Conservation (phyloP, 2,888 invertebrate species). For the Ischnus inquisitorius region DNA sequence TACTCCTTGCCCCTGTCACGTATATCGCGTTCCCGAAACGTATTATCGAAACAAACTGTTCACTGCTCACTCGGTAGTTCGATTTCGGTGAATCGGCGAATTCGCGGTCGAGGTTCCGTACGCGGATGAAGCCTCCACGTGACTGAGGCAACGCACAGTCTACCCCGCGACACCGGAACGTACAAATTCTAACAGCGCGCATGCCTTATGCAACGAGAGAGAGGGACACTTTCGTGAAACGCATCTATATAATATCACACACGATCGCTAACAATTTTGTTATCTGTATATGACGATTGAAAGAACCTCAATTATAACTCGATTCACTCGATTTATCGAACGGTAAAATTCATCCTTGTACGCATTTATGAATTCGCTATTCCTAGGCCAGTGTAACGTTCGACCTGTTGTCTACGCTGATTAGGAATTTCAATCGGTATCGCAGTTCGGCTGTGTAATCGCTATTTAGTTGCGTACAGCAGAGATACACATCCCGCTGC, state of each 20-base stretch:
- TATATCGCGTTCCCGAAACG: not conserved
- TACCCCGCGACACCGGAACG: slow-evolving; percentile 72
- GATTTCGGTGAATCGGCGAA: slow-evolving; percentile 7
- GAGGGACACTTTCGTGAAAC: slow-evolving; percentile 20
- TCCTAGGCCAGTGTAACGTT: no score
- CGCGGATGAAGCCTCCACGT: slow-evolving; percentile 80
- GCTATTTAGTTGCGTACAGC: no score
- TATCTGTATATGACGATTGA: not conserved
- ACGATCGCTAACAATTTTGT: not conserved
- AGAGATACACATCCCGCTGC: no score
- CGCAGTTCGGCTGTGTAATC: no score
- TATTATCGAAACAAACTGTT: slow-evolving; percentile 49
- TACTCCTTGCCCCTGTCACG: not conserved
- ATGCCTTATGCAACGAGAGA: slow-evolving; percentile 68
- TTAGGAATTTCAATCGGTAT: no score
- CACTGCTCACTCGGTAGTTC: slow-evolving; percentile 60
- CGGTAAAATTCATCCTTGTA: no score
- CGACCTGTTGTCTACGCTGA: no score
- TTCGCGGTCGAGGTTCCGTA: slow-evolving; percentile 72
- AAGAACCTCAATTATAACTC: not conserved
- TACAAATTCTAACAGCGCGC: slow-evolving; percentile 75
- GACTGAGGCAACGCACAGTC: slow-evolving; percentile 76
- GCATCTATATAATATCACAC: not conserved
- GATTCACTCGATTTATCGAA: no score
- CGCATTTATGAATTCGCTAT: no score